These are phyloP conservation scores for Oryctes rhinoceros DNA, from an alignment of 1,140 invertebrate species.

Conservation along the genomic window DNA sequence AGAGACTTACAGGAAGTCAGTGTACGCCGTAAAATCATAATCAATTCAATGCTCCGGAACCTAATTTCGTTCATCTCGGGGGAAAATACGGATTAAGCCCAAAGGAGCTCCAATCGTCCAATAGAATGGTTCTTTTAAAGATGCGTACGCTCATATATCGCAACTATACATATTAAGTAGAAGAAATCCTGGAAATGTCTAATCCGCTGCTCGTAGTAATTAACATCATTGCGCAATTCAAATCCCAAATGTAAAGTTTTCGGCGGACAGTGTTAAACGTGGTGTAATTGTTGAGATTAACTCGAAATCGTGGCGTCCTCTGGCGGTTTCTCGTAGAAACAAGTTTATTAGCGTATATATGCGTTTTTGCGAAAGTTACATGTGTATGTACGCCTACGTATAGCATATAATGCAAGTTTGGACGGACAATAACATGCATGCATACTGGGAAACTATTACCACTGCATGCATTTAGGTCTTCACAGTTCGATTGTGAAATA, in stretches of 20 bases:
- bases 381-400: neutral
- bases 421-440: neutral
- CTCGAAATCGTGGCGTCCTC: slow-evolving; percentile 1
- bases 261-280: neutral
- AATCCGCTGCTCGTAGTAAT: no score
- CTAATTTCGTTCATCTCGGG: neutral
- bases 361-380: neutral
- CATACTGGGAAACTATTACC: neutral
- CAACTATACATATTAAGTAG: no score
- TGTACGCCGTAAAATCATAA: slow-evolving; percentile 36
- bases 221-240: neutral
- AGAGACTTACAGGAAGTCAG: slow-evolving; percentile 22
- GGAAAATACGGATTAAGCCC: neutral
- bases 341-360: slow-evolving; percentile 6
- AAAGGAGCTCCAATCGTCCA: neutral
- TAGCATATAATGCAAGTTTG: neutral
- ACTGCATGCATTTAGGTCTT: neutral
- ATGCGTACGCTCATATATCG: no score
- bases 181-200: no score
- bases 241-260: neutral
- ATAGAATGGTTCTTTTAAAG: neutral
- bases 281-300: slow-evolving; percentile 4
- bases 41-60: slow-evolving; percentile 4
- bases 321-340: neutral
- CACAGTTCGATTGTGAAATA: neutral